These are phyloP conservation scores for Parazoanthus atlanticus DNA, from an alignment of 92 coral and sea anemone genomes.

Conservation along the genomic window DNA sequence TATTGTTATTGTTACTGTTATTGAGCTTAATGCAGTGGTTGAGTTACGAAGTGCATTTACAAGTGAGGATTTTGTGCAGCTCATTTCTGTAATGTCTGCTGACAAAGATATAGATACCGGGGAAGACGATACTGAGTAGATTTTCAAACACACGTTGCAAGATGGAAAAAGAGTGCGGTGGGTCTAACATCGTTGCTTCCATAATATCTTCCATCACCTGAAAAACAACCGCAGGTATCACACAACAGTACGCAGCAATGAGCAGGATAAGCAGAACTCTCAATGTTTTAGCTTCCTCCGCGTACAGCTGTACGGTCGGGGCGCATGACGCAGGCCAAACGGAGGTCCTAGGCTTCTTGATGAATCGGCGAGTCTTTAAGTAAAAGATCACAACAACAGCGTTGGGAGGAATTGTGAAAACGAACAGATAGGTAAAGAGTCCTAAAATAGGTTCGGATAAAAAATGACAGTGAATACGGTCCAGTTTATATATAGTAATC, in stretches of 20 bases:
- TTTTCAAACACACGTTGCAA: neutral
- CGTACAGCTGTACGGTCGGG: neutral
- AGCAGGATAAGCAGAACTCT: neutral
- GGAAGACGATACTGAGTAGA: neutral
- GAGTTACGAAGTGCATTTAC: neutral
- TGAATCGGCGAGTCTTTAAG: slow-evolving; percentile 7
- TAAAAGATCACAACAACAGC: neutral
- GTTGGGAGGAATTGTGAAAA: neutral
- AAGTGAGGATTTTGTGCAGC: neutral
- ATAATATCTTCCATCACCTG: neutral
- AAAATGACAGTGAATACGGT: neutral
- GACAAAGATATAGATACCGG: neutral
- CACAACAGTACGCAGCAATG: neutral
- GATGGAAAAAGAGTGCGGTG: neutral
- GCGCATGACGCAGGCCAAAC: neutral
- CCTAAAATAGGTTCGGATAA: neutral
- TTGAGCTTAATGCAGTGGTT: neutral
- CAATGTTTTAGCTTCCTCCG: neutral
- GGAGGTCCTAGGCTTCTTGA: neutral
- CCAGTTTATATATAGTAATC: neutral
- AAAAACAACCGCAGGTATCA: neutral
- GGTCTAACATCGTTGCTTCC: too few species aligned
- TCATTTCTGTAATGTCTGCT: slow-evolving; percentile 10
- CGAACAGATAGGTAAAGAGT: neutral
- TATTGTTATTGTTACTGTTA: too few species aligned